A percentile compares a stretch with the other conserved stretches of the same genome.
phyloP scores from a whole-genome alignment of 2,113 vertebrate species.

The Antechinus stuartii region DNA sequence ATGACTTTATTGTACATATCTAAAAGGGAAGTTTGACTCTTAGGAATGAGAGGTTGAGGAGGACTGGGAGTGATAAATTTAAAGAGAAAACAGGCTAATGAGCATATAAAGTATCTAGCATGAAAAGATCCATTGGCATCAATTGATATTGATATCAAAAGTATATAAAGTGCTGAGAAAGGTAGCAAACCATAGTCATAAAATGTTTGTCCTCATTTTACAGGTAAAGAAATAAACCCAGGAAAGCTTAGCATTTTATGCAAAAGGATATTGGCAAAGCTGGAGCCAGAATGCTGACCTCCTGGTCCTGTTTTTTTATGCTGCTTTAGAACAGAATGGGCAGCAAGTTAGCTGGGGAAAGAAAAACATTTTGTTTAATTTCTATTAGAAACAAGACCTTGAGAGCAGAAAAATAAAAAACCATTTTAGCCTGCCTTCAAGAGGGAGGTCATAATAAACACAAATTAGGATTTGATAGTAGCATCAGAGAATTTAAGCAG shows the following conservation, averaged over 20 bases:
- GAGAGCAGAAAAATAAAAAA: neutral
- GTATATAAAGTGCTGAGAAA: neutral
- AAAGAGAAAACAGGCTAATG: neutral
- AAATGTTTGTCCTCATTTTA: neutral
- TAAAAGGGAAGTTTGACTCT: neutral
- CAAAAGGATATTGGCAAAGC: neutral
- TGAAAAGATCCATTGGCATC: neutral
- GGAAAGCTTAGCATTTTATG: neutral
- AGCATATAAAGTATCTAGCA: neutral
- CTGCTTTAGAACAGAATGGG: neutral
- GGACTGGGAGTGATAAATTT: conserved; percentile 6
- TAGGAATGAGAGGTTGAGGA: neutral
- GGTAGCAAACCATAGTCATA: neutral
- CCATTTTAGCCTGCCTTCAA: neutral
- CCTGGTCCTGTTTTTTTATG: neutral
- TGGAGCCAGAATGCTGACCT: neutral
- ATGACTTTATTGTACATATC: neutral
- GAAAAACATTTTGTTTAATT: neutral
- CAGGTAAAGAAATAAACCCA: neutral
- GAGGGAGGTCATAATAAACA: neutral
- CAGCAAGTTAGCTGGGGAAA: neutral
- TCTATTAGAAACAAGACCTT: neutral
- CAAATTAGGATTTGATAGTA: neutral
- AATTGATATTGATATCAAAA: neutral
- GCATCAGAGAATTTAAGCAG: neutral